Evolutionary conservation across 2,888 invertebrate genomes (phyloP), one percentile per base, ranked within the genome.

Genomic region (Seira sanloemensis): DNA sequence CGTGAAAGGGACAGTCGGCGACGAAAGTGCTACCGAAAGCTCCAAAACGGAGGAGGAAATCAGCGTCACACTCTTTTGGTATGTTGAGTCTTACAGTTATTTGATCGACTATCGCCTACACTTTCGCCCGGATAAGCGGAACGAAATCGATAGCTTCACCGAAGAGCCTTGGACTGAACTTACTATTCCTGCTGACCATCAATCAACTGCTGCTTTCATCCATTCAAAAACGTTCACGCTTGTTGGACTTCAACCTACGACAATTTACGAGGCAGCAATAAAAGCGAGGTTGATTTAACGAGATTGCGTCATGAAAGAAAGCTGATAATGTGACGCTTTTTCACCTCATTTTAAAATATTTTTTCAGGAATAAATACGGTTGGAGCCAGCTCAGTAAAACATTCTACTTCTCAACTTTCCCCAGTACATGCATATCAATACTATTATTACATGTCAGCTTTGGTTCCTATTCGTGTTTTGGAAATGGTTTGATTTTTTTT

Each of bases 321-420:
- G n/a, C n/a, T n/a, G n/a, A n/a, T n/a, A n/a, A n/a, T n/a, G n/a
- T n/a, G n/a, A n/a, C n/a, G n/a, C n/a, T n/a, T n/a, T n/a, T n/a
- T n/a, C n/a, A n/a, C n/a, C n/a, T n/a, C n/a, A n/a, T n/a, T n/a
- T n/a, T n/a, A n/a, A n/a, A n/a, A n/a, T n/a, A n/a, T n/a, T n/a
- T n/a, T n/a, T n/a, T n/a, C n/a, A 93, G 96, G 90, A 97, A 97
- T 91, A 93, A 94, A 90, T 96, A 94, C 90, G 96, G 97, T n/a
- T 96, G 95, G 95, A 96, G 96, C 88, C 94, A 95, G 88, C 94
- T 94, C 0, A 96, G 96, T 12, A 93, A 94, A 1, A 92, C 95
- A 71, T 92, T 95, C 78, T 93, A 94, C 90, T 96, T 97, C 90
- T 94, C 95, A 16, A 96, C 96, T 0, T 88, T 86, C 66, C 87